A percentile compares a stretch with the other conserved stretches of the same genome.
Evolutionary conservation across 2,797 vertebrate species (phyloP).

Genomic region (Pangasius larnaudii): DNA sequence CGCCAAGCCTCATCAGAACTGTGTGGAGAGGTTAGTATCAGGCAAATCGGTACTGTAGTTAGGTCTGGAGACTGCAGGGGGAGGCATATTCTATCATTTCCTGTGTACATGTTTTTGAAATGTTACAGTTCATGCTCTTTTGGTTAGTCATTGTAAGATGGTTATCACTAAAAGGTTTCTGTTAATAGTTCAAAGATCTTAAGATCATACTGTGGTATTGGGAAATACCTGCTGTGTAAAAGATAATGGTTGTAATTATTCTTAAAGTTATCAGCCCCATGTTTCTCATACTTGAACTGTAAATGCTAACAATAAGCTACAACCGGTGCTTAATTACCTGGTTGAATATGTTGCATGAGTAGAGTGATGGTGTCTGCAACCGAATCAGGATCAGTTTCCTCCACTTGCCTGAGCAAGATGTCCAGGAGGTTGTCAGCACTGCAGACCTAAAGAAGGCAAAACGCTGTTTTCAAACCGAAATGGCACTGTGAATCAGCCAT

Average conservation of each 20-base stretch:
- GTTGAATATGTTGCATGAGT: slow-evolving; percentile 84
- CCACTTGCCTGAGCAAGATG: slow-evolving; percentile 81
- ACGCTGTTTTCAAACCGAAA: neutral
- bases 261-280: neutral
- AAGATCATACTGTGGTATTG: neutral
- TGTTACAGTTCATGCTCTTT: neutral
- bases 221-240: neutral
- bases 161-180: neutral
- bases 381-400: slow-evolving; percentile 78
- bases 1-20: slow-evolving; percentile 81
- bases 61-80: slow-evolving; percentile 61
- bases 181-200: neutral
- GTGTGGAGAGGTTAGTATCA: neutral
- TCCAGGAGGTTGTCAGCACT: slow-evolving; percentile 72
- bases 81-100: slow-evolving; percentile 49
- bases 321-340: slow-evolving; percentile 74
- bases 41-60: slow-evolving; percentile 21
- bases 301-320: neutral
- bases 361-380: slow-evolving; percentile 80
- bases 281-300: neutral
- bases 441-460: slow-evolving; percentile 64
- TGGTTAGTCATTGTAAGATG: slow-evolving; percentile 7
- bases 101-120: neutral
- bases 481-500: neutral
- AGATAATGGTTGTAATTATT: neutral